Percentiles rank a stretch among this genome's conserved stretches.
phyloP scores from a whole-genome alignment of 2,113 vertebrate species.

The Carettochelys insculpta region DNA sequence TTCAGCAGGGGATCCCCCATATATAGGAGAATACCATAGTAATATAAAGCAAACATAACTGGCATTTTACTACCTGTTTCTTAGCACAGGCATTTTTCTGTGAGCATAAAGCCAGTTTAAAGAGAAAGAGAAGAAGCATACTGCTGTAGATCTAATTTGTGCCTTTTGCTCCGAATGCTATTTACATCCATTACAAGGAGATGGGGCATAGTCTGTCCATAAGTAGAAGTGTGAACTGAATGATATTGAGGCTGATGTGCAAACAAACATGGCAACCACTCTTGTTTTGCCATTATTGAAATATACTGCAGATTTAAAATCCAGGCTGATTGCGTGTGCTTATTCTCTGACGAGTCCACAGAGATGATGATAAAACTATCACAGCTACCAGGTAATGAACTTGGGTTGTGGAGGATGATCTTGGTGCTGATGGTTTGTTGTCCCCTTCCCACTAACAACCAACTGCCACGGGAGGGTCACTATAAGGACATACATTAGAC shows the following conservation, averaged over 20 bases:
- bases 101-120: background rate
- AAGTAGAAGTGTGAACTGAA: background rate
- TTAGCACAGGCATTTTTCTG: background rate
- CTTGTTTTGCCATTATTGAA: background rate
- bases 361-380: too few species aligned
- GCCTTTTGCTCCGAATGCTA: background rate
- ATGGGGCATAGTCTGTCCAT: background rate
- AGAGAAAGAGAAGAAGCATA: background rate
- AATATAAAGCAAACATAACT: background rate
- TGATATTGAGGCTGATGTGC: background rate
- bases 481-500: background rate
- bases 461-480: too few species aligned
- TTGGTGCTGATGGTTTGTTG: too few species aligned
- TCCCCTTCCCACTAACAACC: too few species aligned
- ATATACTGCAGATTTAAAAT: background rate
- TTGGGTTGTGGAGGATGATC: too few species aligned
- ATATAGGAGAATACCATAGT: background rate
- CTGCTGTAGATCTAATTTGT: background rate
- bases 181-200: background rate
- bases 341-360: too few species aligned
- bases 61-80: background rate
- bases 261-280: background rate
- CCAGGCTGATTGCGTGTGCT: too few species aligned
- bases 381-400: background rate
- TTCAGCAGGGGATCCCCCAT: background rate